Conservation (phyloP, 2,797 vertebrate species). For the Etheostoma perlongum region DNA sequence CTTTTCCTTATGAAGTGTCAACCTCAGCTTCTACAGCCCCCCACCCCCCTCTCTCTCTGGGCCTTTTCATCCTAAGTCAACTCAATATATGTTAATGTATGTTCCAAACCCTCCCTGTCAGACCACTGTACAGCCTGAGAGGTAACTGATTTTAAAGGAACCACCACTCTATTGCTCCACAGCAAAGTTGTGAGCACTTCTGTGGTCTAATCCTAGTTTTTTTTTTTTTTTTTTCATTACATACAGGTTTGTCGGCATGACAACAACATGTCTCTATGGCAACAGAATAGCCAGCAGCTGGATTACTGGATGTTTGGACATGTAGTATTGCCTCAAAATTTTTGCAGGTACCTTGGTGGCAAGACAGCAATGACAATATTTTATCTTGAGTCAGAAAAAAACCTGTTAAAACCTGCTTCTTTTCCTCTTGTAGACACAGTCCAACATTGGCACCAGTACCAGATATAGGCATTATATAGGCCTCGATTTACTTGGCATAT, state of each 20-base stretch:
- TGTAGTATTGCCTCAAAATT: slow-evolving; percentile 45
- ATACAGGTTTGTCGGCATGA: slow-evolving; percentile 74
- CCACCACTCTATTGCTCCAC: slow-evolving; percentile 15
- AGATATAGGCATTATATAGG: not conserved
- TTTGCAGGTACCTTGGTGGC: slow-evolving; percentile 19
- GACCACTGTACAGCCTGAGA: slow-evolving; percentile 35
- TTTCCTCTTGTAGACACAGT: slow-evolving; percentile 8
- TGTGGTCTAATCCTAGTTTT: slow-evolving; percentile 39
- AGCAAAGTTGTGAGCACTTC: slow-evolving; percentile 49
- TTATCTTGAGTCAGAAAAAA: slow-evolving; percentile 9
- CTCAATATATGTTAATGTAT: slow-evolving; percentile 49
- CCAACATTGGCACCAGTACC: not conserved
- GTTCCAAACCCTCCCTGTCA: slow-evolving; percentile 24
- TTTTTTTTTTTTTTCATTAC: slow-evolving; percentile 53
- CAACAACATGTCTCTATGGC: slow-evolving; percentile 79
- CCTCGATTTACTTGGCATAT: not conserved
- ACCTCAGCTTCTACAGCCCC: slow-evolving; percentile 42
- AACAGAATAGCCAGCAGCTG: slow-evolving; percentile 69
- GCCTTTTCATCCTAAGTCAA: slow-evolving; percentile 51
- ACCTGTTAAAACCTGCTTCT: slow-evolving; percentile 23
- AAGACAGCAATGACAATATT: slow-evolving; percentile 42
- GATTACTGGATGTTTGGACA: slow-evolving; percentile 57
- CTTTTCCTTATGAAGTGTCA: slow-evolving; percentile 49
- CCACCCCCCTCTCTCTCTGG: slow-evolving; percentile 2
- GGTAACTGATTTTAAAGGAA: slow-evolving; percentile 50